Evolutionary conservation across 2,113 vertebrate species (phyloP).

Genomic region (Actenoides hombroni): DNA sequence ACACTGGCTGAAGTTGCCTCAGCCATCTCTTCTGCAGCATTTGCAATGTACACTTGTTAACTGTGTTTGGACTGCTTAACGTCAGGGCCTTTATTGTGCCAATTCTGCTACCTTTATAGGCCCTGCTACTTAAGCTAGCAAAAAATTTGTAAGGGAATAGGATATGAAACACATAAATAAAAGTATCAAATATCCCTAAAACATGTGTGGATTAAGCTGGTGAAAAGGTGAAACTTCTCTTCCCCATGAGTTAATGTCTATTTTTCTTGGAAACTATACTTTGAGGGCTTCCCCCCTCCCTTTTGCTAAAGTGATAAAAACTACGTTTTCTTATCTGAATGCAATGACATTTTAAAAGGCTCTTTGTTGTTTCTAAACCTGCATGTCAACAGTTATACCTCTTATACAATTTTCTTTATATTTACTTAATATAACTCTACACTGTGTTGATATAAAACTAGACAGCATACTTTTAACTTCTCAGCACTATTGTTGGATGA

Average conservation of each 20-base stretch:
- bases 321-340: conserved; percentile 73
- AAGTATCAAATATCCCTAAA: conserved; percentile 75
- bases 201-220: conserved; percentile 74
- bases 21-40: accelerated
- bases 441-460: conserved; percentile 73
- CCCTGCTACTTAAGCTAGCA: conserved; percentile 62
- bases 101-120: conserved; percentile 63
- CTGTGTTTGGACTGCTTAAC: neutral
- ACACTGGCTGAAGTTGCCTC: neutral
- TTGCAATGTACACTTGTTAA: neutral
- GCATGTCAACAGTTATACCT: conserved; percentile 75
- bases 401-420: conserved; percentile 67
- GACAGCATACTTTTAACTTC: conserved; percentile 74
- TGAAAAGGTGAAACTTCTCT: conserved; percentile 78
- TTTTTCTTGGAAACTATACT: conserved; percentile 72
- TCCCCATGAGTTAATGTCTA: conserved; percentile 70
- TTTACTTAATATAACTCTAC: conserved; percentile 72
- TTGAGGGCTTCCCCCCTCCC: conserved; percentile 15
- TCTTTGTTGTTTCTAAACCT: conserved; percentile 78
- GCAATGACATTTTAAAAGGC: conserved; percentile 81
- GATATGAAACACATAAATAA: conserved; percentile 72
- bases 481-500: conserved; percentile 70
- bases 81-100: conserved; percentile 32
- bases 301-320: conserved; percentile 75
- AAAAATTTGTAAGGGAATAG: conserved; percentile 57